Base-by-base conservation (phyloP, 2,797 vertebrate genomes). In the Synanceia verrucosa region DNA sequence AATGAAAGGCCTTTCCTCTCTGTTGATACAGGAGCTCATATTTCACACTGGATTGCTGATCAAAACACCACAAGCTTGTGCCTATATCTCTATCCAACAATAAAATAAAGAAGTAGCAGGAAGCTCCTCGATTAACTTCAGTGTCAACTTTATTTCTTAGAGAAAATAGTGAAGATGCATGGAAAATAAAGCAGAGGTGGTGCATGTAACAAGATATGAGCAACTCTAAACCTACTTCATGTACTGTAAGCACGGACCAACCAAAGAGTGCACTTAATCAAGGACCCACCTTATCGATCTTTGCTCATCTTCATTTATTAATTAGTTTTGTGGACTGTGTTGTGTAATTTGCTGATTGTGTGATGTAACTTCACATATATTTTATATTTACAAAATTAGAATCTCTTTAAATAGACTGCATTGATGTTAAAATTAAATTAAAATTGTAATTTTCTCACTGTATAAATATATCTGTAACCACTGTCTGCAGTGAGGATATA, bases 151-250 rank as follows among this genome's bases (percentile, higher is more conserved):
- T 19, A 43, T 18, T 13, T 2, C 6, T 8, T 5, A 26, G 3
- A 28, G 28, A 36, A 10, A 33, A 18, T 13, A 31, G 53, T 51
- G 23, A 64, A 9, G 24, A 73, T 46, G 39, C 19, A 39, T 33
- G 36, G 10, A 41, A 65, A 78, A 65, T 43, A 56, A 36, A 64
- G 24, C 13, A 56, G 13, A 73, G n/a, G 48, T 9, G 21, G 19
- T 36, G 33, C 14, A 66, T 29, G 21, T 41, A 23, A 73, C 43
- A 61, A 44, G 34, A 65, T 33, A 24, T 18, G 14, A 21, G 19
- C 14, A 26, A 26, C 41, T 43, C 23, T 53, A 39, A 43, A 56
- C 4, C 26, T 55, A 26, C 21, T 50, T 5, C 14, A 41, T 34
- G 9, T 24, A 37, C 18, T 59, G 18, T 31, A 39, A 26, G 21